phyloP scores from a whole-genome alignment of 2,113 vertebrate genomes.

The Genyomyrus donnyi region DNA sequence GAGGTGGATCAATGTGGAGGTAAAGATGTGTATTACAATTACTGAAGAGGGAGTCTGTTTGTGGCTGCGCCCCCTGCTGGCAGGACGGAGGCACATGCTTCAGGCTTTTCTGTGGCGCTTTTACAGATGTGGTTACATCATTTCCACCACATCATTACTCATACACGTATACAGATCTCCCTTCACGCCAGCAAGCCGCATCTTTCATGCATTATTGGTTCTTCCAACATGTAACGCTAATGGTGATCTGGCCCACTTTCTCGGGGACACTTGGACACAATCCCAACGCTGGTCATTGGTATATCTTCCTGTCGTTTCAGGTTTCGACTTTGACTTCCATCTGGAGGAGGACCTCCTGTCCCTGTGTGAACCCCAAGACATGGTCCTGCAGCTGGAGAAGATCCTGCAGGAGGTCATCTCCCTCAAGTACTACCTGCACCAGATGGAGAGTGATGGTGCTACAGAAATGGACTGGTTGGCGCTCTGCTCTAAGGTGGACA shows the following conservation, averaged over 20 bases:
- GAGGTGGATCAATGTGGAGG: slow-evolving; percentile 44
- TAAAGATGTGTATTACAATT: slow-evolving; percentile 23
- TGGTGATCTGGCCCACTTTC: not conserved
- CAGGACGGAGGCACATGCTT: not conserved
- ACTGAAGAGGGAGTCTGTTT: not conserved
- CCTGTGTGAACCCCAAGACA: slow-evolving; percentile 41
- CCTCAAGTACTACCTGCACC: slow-evolving; percentile 54
- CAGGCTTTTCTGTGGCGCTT: not conserved
- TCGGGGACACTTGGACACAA: not conserved
- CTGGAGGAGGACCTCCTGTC: slow-evolving; percentile 57
- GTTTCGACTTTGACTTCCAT: slow-evolving; percentile 51
- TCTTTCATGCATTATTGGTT: not conserved
- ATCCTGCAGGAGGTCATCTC: slow-evolving; percentile 62
- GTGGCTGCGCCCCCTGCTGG: not conserved
- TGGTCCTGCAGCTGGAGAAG: slow-evolving; percentile 51
- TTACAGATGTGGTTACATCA: not conserved
- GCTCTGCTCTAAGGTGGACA: slow-evolving; percentile 67
- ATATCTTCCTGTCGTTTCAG: slow-evolving; percentile 29
- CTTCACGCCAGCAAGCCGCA: not conserved
- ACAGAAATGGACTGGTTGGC: slow-evolving; percentile 60
- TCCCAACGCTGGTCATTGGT: not conserved
- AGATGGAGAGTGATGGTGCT: slow-evolving; percentile 47
- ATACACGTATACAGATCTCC: not conserved
- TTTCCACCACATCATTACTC: not conserved
- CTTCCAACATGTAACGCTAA: not conserved